Percentiles rank a stretch among this genome's conserved stretches.
These are phyloP conservation scores for Dreissena rostriformis DNA, from an alignment of 1,140 invertebrate species.

Conservation along the genomic window DNA sequence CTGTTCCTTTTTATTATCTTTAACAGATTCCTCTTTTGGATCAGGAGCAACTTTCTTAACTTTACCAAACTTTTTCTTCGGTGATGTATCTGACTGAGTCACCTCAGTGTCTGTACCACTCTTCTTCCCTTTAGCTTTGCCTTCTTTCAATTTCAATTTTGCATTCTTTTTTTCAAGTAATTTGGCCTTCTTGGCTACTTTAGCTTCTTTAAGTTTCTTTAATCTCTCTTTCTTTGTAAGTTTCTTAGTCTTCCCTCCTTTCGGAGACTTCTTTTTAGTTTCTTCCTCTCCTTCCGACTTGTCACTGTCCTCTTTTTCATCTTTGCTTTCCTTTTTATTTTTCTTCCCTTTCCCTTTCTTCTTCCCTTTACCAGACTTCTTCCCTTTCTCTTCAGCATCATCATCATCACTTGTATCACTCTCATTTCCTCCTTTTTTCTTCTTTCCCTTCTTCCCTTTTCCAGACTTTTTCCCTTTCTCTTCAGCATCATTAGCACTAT, in stretches of 20 bases:
- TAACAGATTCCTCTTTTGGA: too few relatives aligned
- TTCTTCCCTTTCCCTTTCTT: slow-evolving; percentile 35
- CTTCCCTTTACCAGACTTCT: slow-evolving; percentile 5
- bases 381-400: slow-evolving; percentile 7
- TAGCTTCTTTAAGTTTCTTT: slow-evolving; percentile 44
- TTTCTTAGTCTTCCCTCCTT: slow-evolving; percentile 23
- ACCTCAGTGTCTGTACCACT: slow-evolving; percentile 14
- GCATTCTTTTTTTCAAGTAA: slow-evolving; percentile 46
- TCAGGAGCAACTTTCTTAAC: too few relatives aligned
- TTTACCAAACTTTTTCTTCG: slow-evolving; percentile 24
- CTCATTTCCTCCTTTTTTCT: slow-evolving; percentile 35
- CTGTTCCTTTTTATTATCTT: too few relatives aligned
- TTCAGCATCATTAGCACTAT: slow-evolving; percentile 6
- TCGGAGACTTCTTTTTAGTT: slow-evolving; percentile 11
- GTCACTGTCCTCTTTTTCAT: not conserved
- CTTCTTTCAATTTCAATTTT: slow-evolving; percentile 35
- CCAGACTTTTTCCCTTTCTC: not conserved
- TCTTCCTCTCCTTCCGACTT: not conserved
- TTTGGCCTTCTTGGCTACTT: slow-evolving; percentile 45
- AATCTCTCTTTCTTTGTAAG: slow-evolving; percentile 48
- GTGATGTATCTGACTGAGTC: slow-evolving; percentile 17
- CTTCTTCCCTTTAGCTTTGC: slow-evolving; percentile 35
- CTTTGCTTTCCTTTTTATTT: slow-evolving; percentile 25
- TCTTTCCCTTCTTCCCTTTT: slow-evolving; percentile 23
- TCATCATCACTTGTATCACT: slow-evolving; percentile 6